Evolutionary conservation across 2,113 vertebrate species (phyloP), one percentile per base, ranked within the genome.

Genomic region (Lagenorhynchus albirostris): DNA sequence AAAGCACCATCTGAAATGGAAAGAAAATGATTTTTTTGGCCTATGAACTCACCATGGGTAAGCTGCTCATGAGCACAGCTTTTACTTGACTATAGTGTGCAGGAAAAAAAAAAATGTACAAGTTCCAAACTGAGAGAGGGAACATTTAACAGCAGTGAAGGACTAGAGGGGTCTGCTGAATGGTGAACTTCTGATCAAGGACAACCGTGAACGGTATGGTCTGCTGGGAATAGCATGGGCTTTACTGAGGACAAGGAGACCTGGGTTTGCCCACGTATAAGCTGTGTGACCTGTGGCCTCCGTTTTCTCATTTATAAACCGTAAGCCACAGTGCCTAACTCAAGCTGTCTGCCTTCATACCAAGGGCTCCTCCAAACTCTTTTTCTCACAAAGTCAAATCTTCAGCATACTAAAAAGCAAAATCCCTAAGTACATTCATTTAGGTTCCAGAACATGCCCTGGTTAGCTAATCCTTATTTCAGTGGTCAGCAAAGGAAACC

Each of bases 381-480:
- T 29, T 58, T 91, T 96, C 95, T 85, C 71, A 29, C 12, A 76
- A 92, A 77, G 6, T 8, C 60, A 94, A 67, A 90, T 95, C 95
- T 85, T 89, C 36, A 50, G 62, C 55, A 93, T 58, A 86, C 87
- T 70, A 63, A 80, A 97, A 94, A 95, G 0, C 86, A 79, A 58
- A 73, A 60, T 86, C 96, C 81, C 26, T 4, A 80, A 44, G 63
- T 21, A 13, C 44, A 62, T 29, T 15, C 20, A 23, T 62, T 62
- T 62, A 44, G 50, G 7, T 23, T 62, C 50, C 18, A 81, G 63
- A 7, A 71, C 38, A 36, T 9, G 33, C 44, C 20, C 50, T 73
- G 38, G 21, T 65, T 70, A 44, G 71, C 98, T 98, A 94, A 97
- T 96, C 94, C 91, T 44, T 65, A 79, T 36, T 55, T 79, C 50